phyloP scores from a whole-genome alignment of 2,888 invertebrate genomes.

The Limulus polyphemus region DNA sequence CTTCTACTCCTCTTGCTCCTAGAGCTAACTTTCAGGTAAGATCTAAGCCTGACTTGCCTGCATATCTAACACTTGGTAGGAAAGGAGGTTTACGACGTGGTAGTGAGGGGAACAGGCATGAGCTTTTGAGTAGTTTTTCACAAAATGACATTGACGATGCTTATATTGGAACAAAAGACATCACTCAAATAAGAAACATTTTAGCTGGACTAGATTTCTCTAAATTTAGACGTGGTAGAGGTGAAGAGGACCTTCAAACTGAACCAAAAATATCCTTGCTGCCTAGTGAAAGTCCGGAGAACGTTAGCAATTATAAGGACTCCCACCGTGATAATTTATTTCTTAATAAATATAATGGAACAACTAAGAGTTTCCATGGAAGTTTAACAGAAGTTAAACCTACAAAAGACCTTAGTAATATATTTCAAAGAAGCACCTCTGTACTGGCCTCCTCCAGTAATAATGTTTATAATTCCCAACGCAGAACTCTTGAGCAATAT shows the following conservation, averaged over 20 bases:
- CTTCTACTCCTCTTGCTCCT: no score
- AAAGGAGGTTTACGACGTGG: not conserved
- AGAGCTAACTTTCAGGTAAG: not conserved
- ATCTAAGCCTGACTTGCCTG: not conserved
- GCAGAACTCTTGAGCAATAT: no score
- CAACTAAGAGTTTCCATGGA: no score
- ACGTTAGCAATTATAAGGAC: no score
- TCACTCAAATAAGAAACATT: constrained; percentile 25
- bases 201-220: constrained; percentile 24
- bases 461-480: no score
- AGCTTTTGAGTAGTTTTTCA: not conserved
- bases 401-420: no score
- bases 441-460: no score
- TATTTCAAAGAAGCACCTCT: no score
- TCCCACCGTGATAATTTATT: no score
- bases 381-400: no score
- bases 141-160: constrained; percentile 5
- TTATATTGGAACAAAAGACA: constrained; percentile 11
- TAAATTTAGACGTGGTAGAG: constrained; percentile 21
- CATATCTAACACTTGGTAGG: not conserved
- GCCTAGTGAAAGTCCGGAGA: no score
- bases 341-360: no score
- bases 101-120: not conserved
- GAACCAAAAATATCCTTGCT: not conserved
- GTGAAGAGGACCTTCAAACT: constrained; percentile 1